Evolutionary conservation across 2,888 invertebrate species (phyloP).

Genomic region (Lasioglossum calceatum): DNA sequence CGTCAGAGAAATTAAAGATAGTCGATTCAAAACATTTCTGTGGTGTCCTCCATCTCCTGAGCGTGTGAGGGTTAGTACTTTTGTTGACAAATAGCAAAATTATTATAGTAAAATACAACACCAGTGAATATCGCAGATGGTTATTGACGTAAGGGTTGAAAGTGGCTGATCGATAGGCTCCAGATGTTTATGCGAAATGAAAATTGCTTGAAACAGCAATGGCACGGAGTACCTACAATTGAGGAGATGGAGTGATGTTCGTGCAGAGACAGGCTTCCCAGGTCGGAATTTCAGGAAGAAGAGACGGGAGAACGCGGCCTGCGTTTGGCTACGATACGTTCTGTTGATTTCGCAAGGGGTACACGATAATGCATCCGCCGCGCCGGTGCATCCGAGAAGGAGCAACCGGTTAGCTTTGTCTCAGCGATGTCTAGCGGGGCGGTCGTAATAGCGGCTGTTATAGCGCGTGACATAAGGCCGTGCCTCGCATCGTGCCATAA

Average conservation of each 20-base stretch:
- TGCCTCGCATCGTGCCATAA: slow-evolving; percentile 47
- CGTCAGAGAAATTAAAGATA: not conserved
- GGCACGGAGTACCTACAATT: not conserved
- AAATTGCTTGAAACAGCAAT: not conserved
- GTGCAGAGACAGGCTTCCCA: not conserved
- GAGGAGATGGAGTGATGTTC: not conserved
- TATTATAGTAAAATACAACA: not conserved
- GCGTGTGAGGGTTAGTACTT: not conserved
- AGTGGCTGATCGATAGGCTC: not conserved
- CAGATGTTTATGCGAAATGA: not conserved
- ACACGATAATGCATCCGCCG: slow-evolving; percentile 22
- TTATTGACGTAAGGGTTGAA: not conserved
- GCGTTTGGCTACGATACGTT: not conserved
- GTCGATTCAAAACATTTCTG: too few relatives aligned
- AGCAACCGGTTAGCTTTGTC: slow-evolving; percentile 61
- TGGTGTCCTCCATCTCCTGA: too few relatives aligned
- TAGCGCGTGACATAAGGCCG: slow-evolving; percentile 66
- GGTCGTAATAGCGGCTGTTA: slow-evolving; percentile 53
- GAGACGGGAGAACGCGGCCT: slow-evolving; percentile 9
- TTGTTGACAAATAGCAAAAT: not conserved
- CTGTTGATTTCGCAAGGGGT: slow-evolving; percentile 41
- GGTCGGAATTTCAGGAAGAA: slow-evolving; percentile 26
- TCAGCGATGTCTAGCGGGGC: slow-evolving; percentile 56
- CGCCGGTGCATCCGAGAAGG: slow-evolving; percentile 40
- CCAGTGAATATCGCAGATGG: not conserved